Percentiles rank a stretch among this genome's conserved stretches.
These are phyloP conservation scores for Hipposideros larvatus DNA, from an alignment of 2,797 vertebrate genomes.

Conservation along the genomic window DNA sequence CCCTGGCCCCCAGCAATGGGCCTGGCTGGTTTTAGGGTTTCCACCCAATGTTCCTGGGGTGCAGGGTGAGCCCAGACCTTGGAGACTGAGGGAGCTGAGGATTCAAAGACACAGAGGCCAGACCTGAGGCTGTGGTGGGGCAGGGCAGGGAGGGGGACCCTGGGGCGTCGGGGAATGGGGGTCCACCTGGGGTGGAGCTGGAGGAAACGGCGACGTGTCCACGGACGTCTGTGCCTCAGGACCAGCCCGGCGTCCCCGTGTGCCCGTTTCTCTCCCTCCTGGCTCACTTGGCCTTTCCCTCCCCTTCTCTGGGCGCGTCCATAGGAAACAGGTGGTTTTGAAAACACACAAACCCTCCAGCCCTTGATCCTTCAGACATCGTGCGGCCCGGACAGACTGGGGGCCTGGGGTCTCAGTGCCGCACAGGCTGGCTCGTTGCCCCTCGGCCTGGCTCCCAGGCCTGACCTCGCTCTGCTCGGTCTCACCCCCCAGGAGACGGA, in stretches of 20 bases:
- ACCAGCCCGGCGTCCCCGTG: fast-evolving
- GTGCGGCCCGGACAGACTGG: fast-evolving
- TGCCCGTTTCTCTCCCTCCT: neutral
- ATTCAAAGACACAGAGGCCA: no score
- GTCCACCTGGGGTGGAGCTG: no score
- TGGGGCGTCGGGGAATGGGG: fast-evolving
- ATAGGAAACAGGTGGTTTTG: fast-evolving
- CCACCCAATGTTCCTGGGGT: neutral
- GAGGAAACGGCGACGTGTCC: fast-evolving
- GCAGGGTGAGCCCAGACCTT: neutral
- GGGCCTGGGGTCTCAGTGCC: fast-evolving
- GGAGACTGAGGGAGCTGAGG: neutral
- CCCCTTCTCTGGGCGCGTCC: neutral
- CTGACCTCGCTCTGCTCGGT: neutral
- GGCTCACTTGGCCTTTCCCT: neutral
- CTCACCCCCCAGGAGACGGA: constrained; percentile 93
- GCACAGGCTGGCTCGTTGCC: neutral
- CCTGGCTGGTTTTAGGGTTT: neutral
- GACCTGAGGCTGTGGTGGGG: fast-evolving
- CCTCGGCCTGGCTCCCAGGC: neutral
- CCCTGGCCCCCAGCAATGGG: neutral
- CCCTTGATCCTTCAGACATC: neutral
- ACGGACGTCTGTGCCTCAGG: fast-evolving
- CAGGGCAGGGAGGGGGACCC: neutral
- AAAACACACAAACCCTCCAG: fast-evolving